Percentiles rank a stretch among this genome's conserved stretches.
phyloP scores from a whole-genome alignment of 1,140 invertebrate genomes.

The Trigoniulus corallinus region DNA sequence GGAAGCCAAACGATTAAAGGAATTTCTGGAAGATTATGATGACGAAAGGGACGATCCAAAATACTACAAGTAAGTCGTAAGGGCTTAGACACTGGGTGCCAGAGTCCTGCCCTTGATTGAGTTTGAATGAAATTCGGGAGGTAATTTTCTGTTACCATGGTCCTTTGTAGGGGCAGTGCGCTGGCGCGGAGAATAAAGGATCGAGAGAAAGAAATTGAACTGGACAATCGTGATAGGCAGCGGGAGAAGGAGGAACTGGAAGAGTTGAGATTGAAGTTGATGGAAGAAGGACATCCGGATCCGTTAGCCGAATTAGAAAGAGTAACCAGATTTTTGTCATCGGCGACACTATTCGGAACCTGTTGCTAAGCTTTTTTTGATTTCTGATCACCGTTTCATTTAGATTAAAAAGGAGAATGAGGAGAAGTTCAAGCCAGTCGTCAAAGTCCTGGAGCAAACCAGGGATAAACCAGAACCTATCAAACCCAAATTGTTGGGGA shows the following conservation, averaged over 20 bases:
- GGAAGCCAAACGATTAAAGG: slow-evolving; percentile 84
- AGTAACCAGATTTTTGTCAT: slow-evolving; percentile 27
- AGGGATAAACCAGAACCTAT: slow-evolving; percentile 10
- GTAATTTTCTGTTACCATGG: background rate
- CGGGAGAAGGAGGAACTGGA: slow-evolving; percentile 85
- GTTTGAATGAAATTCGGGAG: background rate
- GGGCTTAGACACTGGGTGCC: too few species aligned
- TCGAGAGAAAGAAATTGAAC: slow-evolving; percentile 78
- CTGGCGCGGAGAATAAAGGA: slow-evolving; percentile 72
- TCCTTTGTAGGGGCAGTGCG: slow-evolving; percentile 52
- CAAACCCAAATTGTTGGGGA: too few species aligned
- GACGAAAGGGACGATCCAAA: slow-evolving; percentile 92
- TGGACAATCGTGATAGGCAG: slow-evolving; percentile 70
- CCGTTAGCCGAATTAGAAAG: slow-evolving; percentile 64
- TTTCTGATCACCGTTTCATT: slow-evolving; percentile 4
- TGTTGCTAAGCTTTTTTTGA: too few species aligned
- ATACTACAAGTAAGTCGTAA: slow-evolving; percentile 74
- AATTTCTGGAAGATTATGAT: slow-evolving; percentile 97
- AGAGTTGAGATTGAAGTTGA: slow-evolving; percentile 65
- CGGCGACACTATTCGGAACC: too few species aligned
- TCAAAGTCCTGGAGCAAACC: slow-evolving; percentile 21
- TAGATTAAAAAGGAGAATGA: slow-evolving; percentile 46
- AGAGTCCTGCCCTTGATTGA: background rate
- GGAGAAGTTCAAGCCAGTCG: slow-evolving; percentile 58
- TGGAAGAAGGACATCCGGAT: slow-evolving; percentile 59